Evolutionary conservation across 2,888 invertebrate genomes (phyloP).

Genomic region (Philereme transversata): DNA sequence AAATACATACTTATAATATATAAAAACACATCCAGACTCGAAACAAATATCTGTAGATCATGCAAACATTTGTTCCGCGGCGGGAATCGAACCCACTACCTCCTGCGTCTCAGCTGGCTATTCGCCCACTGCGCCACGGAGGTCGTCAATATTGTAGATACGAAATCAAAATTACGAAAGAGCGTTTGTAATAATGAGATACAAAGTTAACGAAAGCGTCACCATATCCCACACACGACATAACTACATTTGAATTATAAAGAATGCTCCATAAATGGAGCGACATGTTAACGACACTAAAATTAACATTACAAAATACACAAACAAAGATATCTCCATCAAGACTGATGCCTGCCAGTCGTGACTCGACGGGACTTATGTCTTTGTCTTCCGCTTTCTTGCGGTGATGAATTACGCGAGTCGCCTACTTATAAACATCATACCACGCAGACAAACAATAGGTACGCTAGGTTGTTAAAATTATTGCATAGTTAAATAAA

Average conservation of each 20-base stretch:
- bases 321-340: slow-evolving; percentile 32
- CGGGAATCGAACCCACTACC: too few species aligned
- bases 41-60: too few species aligned
- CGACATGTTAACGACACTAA: slow-evolving; percentile 34
- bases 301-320: slow-evolving; percentile 39
- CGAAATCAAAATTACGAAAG: slow-evolving; percentile 16
- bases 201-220: slow-evolving; percentile 35
- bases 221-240: slow-evolving; percentile 34
- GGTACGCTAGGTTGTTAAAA: too few species aligned
- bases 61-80: too few species aligned
- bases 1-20: too few species aligned
- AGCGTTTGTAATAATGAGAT: slow-evolving; percentile 22
- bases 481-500: too few species aligned
- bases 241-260: slow-evolving; percentile 35
- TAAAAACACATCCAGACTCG: too few species aligned
- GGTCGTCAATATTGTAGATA: too few species aligned
- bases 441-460: not conserved
- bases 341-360: slow-evolving; percentile 28
- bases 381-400: slow-evolving; percentile 31
- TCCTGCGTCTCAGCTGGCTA: too few species aligned
- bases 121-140: too few species aligned
- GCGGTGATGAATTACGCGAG: slow-evolving; percentile 25
- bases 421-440: slow-evolving; percentile 16
- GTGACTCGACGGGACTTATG: slow-evolving; percentile 27
- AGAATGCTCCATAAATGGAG: slow-evolving; percentile 32